phyloP scores from a whole-genome alignment of 2,113 vertebrate genomes.

The Cavia porcellus region DNA sequence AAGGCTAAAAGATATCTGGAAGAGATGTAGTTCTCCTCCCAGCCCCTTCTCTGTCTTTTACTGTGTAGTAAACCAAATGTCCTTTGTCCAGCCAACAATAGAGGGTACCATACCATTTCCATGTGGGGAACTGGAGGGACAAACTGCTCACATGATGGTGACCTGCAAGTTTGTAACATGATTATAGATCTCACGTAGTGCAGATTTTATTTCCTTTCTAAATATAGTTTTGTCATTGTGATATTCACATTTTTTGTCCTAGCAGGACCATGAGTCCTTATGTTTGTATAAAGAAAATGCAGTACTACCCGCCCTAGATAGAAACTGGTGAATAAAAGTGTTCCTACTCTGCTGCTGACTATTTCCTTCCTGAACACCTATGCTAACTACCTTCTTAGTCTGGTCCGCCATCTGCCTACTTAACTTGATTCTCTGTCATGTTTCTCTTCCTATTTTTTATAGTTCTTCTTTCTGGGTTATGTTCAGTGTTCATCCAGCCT shows the following conservation, averaged over 20 bases:
- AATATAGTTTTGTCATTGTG: not conserved
- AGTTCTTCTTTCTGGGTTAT: not conserved
- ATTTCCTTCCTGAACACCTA: not conserved
- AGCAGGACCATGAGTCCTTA: not conserved
- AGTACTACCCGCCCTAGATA: not conserved
- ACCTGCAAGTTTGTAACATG: no score
- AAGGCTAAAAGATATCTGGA: not conserved
- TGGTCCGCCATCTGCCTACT: not conserved
- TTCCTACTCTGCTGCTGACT: not conserved
- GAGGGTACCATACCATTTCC: not conserved
- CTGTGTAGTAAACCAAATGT: no score
- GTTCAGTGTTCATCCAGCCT: not conserved
- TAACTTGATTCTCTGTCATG: not conserved
- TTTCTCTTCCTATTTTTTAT: not conserved
- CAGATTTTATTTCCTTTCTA: not conserved
- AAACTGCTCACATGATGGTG: not conserved
- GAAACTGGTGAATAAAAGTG: not conserved
- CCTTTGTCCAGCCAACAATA: not conserved
- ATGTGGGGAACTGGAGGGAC: not conserved
- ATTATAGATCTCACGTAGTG: not conserved
- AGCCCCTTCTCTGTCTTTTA: not conserved
- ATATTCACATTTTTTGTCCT: not conserved
- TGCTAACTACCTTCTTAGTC: not conserved
- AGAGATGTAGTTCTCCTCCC: fast-evolving
- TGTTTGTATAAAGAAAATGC: not conserved